These are phyloP conservation scores for Eleutherodactylus coqui DNA, from an alignment of 2,797 vertebrate genomes.

Conservation along the genomic window DNA sequence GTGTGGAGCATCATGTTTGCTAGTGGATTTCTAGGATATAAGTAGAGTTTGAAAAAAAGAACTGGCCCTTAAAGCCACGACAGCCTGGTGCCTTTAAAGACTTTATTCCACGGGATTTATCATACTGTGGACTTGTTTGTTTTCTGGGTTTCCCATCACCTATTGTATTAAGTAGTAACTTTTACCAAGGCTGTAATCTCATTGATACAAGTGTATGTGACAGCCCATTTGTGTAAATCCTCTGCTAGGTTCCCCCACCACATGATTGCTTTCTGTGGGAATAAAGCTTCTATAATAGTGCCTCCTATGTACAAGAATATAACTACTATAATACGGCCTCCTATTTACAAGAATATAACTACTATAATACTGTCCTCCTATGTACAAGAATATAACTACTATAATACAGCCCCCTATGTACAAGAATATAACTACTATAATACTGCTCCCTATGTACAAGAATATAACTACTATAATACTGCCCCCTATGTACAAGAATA, in stretches of 20 bases:
- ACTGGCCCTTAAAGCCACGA: not conserved
- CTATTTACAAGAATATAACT: not conserved
- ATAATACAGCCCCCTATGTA: not conserved
- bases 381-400: not conserved
- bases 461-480: conserved; percentile 1
- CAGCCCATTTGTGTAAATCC: not conserved
- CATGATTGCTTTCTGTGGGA: not conserved
- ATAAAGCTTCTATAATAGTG: too few relatives aligned
- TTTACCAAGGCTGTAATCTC: not conserved
- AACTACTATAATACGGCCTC: not conserved
- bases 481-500: not conserved
- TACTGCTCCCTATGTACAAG: not conserved
- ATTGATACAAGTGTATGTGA: not conserved
- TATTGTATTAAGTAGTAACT: not conserved
- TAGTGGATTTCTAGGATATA: not conserved
- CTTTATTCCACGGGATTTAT: not conserved
- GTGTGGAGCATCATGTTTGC: not conserved
- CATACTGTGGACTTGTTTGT: not conserved
- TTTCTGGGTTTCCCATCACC: not conserved
- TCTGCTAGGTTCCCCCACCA: not conserved
- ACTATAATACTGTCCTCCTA: not conserved
- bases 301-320: not conserved
- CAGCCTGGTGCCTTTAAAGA: not conserved
- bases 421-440: conserved; percentile 16
- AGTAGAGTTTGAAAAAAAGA: not conserved